These are phyloP conservation scores for Tympanoctomys barrerae DNA, from an alignment of 2,797 vertebrate species.

Conservation along the genomic window DNA sequence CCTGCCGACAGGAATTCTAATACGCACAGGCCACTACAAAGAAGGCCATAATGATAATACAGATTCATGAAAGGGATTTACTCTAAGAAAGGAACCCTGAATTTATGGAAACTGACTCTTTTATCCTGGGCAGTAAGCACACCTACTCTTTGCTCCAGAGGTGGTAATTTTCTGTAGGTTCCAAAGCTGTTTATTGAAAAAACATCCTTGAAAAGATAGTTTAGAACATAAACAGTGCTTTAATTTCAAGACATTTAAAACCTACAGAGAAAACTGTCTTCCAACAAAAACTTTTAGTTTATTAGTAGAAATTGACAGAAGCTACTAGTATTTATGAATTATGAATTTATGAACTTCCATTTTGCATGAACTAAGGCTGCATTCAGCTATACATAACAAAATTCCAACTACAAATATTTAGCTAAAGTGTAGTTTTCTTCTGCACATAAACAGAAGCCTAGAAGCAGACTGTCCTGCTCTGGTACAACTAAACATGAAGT, in stretches of 20 bases:
- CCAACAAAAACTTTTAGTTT: background rate
- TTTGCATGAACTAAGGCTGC: background rate
- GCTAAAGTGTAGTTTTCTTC: background rate
- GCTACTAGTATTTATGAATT: background rate
- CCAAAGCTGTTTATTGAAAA: background rate
- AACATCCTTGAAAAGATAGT: background rate
- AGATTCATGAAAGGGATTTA: background rate
- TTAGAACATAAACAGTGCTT: background rate
- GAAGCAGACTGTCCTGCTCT: background rate
- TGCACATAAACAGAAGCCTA: background rate
- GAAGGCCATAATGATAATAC: background rate
- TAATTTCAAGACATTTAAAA: background rate
- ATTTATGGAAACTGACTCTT: background rate
- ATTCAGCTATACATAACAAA: background rate
- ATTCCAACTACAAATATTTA: background rate
- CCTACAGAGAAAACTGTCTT: background rate
- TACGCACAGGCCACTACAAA: background rate
- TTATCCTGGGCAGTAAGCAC: background rate
- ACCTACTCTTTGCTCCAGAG: background rate
- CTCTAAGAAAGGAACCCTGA: background rate
- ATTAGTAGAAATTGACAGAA: slow-evolving; percentile 32
- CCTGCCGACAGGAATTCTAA: background rate
- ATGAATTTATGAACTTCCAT: too few relatives aligned
- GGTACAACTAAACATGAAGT: background rate
- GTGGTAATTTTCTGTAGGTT: background rate